A percentile compares a stretch with the other conserved stretches of the same genome.
Conservation (phyloP, 2,888 invertebrate species). For the Sialis lutaria region DNA sequence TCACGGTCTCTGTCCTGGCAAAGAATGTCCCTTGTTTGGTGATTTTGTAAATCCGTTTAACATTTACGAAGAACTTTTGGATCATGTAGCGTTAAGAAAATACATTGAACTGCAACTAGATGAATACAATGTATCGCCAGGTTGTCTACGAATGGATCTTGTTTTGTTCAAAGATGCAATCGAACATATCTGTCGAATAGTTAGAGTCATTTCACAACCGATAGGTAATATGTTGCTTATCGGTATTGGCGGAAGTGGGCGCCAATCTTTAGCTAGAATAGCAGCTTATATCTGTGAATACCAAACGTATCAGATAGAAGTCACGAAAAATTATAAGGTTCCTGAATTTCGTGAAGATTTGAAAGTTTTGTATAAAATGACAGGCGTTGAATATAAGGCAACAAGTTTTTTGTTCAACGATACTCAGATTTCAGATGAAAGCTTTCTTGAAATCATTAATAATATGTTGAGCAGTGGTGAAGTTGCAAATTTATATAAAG, state of each 20-base stretch:
- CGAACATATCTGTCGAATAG: conserved; percentile 67
- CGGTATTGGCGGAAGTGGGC: conserved; percentile 73
- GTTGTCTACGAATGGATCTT: conserved; percentile 61
- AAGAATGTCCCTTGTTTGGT: conserved; percentile 52
- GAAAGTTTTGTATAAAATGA: conserved; percentile 50
- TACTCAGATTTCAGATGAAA: conserved; percentile 67
- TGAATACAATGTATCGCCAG: conserved; percentile 65
- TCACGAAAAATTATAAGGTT: conserved; percentile 59
- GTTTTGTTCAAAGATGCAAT: conserved; percentile 78
- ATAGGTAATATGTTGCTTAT: conserved; percentile 70
- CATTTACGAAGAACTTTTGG: conserved; percentile 64
- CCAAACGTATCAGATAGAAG: conserved; percentile 58
- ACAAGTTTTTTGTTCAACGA: conserved; percentile 74
- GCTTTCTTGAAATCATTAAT: conserved; percentile 76
- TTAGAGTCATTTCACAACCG: conserved; percentile 68
- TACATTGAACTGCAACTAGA: conserved; percentile 40
- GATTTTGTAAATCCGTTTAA: conserved; percentile 64
- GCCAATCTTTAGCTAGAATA: conserved; percentile 61
- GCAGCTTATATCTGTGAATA: conserved; percentile 68
- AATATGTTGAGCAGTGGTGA: conserved; percentile 79
- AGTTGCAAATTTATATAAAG: conserved; percentile 71
- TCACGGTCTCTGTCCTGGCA: conserved; percentile 57
- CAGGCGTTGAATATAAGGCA: conserved; percentile 58
- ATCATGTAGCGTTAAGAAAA: conserved; percentile 36
- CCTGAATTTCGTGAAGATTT: conserved; percentile 69